Percentiles rank a stretch among this genome's conserved stretches.
These are phyloP conservation scores for Chaunax sp. DNA, from an alignment of 2,797 vertebrate species.

Conservation along the genomic window DNA sequence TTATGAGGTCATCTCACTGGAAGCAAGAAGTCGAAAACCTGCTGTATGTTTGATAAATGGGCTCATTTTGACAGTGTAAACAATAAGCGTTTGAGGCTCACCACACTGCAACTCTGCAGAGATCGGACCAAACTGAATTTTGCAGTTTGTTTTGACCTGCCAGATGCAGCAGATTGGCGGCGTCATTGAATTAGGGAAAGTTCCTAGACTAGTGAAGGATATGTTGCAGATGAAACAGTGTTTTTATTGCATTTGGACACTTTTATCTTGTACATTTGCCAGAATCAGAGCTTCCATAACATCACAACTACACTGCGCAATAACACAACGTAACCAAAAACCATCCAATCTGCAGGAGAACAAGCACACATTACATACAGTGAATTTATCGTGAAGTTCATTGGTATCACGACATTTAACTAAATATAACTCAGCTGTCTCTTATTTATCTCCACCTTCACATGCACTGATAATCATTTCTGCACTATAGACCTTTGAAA, in stretches of 20 bases:
- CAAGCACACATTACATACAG: no score
- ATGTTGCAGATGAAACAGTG: conserved; percentile 4
- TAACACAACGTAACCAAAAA: not conserved
- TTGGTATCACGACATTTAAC: no score
- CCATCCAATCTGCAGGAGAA: no score
- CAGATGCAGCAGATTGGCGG: conserved; percentile 23
- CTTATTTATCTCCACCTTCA: not conserved
- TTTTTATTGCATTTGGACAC: not conserved
- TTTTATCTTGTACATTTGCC: conserved; percentile 7
- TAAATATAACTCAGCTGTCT: no score
- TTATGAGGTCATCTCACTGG: conserved; percentile 33
- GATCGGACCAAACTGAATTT: not conserved
- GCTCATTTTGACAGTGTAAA: conserved; percentile 27
- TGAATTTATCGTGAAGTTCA: no score
- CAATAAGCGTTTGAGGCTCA: conserved; percentile 18
- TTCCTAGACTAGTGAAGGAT: not conserved
- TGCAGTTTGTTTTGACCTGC: conserved; percentile 19
- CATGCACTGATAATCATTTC: not conserved
- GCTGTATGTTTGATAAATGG: conserved; percentile 32
- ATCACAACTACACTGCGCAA: not conserved
- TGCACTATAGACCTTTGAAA: not conserved
- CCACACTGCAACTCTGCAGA: conserved; percentile 32
- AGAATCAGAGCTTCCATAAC: not conserved
- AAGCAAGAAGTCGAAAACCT: conserved; percentile 15
- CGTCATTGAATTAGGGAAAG: not conserved